Conservation (phyloP, 2,113 vertebrate genomes). For the Sciurus niger region DNA sequence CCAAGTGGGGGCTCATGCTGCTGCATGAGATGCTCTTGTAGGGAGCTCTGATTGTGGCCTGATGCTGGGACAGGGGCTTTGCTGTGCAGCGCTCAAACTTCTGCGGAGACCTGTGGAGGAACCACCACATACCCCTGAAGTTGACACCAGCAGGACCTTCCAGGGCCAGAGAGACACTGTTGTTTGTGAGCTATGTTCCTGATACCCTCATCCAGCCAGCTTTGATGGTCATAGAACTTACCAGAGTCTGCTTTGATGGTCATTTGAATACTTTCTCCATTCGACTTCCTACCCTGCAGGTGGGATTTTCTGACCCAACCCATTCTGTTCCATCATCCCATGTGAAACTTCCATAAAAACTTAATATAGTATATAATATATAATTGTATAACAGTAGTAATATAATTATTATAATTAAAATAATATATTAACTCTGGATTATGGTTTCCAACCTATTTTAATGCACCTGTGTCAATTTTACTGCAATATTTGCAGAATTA, state of each 20-base stretch:
- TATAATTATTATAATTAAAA: no score
- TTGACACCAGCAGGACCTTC: not conserved
- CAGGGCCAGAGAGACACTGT: not conserved
- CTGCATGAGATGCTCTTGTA: fast-evolving
- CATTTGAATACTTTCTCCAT: not conserved
- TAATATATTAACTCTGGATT: no score
- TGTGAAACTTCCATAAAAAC: no score
- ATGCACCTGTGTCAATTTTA: no score
- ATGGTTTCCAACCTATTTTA: no score
- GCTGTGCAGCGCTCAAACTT: fast-evolving
- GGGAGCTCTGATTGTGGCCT: not conserved
- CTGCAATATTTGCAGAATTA: no score
- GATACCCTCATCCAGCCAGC: not conserved
- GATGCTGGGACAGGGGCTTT: not conserved
- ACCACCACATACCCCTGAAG: fast-evolving
- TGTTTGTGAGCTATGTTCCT: not conserved
- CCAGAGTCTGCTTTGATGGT: not conserved
- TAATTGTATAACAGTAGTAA: no score
- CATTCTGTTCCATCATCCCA: no score
- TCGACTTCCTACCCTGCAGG: not conserved
- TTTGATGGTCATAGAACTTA: not conserved
- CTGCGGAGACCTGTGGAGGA: not conserved
- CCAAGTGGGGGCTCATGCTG: not conserved
- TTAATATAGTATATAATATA: no score
- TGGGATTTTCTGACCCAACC: not conserved